Conservation (phyloP, 1,140 invertebrate genomes). For the Cephus cinctus region DNA sequence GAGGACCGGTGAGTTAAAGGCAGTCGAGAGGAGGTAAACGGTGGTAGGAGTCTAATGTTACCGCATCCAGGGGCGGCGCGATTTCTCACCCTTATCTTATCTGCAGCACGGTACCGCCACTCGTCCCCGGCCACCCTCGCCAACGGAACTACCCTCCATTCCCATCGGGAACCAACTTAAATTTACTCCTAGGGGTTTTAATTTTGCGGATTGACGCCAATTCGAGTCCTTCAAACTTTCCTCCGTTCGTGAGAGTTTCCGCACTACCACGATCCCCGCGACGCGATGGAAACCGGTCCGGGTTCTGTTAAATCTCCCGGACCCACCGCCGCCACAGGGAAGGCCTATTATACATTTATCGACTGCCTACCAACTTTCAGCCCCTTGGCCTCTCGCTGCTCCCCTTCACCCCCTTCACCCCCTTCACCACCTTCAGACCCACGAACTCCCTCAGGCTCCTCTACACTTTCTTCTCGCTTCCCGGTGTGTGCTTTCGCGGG, state of each 20-base stretch:
- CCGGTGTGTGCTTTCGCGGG: no score
- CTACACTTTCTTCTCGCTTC: no score
- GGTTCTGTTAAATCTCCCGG: no score
- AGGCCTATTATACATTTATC: constrained; percentile 3
- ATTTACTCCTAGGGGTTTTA: constrained; percentile 43
- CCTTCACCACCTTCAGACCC: neutral
- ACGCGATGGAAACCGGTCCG: neutral
- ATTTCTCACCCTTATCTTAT: constrained; percentile 56
- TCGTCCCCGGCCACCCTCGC: constrained; percentile 2
- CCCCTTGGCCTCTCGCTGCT: no score
- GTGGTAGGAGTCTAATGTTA: constrained; percentile 40
- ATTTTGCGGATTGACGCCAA: constrained; percentile 35
- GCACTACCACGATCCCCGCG: no score
- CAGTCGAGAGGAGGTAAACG: neutral
- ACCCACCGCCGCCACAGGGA: no score
- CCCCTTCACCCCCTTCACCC: neutral
- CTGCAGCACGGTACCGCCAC: constrained; percentile 17
- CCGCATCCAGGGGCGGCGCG: constrained; percentile 46
- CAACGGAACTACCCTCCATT: neutral
- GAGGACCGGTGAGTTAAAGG: neutral
- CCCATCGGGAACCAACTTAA: constrained; percentile 28
- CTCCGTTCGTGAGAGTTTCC: neutral
- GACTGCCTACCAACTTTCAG: neutral
- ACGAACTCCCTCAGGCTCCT: no score
- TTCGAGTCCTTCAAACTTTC: constrained; percentile 18